Percentiles rank a stretch among this genome's conserved stretches.
phyloP scores from a whole-genome alignment of 1,140 invertebrate species.

The Lucilia cuprina region DNA sequence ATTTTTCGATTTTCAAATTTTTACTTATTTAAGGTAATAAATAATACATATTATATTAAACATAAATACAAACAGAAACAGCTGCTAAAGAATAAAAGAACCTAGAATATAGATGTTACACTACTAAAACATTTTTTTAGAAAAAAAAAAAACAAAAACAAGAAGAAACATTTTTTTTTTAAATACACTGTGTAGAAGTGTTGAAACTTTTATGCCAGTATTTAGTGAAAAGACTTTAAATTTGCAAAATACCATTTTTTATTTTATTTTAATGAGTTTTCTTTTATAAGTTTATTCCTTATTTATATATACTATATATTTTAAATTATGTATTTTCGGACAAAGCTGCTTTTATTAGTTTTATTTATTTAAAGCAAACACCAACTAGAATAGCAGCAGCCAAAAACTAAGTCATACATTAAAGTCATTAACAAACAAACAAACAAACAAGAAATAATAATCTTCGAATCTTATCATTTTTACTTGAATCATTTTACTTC shows the following conservation, averaged over 20 bases:
- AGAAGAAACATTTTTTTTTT: not conserved
- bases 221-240: constrained; percentile 9
- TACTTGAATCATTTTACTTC: not conserved
- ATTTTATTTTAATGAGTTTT: not conserved
- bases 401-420: not conserved
- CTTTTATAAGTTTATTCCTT: constrained; percentile 7
- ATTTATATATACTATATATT: not conserved
- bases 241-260: not conserved
- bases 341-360: not conserved
- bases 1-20: not conserved
- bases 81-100: not conserved
- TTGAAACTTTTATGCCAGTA: constrained; percentile 14
- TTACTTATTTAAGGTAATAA: not conserved
- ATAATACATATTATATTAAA: not conserved
- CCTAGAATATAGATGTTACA: constrained; percentile 19
- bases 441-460: not conserved
- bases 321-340: not conserved
- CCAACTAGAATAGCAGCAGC: not conserved
- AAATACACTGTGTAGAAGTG: not conserved
- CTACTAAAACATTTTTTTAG: not conserved
- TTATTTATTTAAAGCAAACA: not conserved
- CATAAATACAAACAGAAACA: not conserved
- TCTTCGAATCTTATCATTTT: not conserved
- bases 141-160: not conserved
- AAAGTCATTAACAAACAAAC: not conserved